Evolutionary conservation across 1,140 invertebrate genomes (phyloP), one percentile per base, ranked within the genome.

Genomic region (Orchestia grillus): DNA sequence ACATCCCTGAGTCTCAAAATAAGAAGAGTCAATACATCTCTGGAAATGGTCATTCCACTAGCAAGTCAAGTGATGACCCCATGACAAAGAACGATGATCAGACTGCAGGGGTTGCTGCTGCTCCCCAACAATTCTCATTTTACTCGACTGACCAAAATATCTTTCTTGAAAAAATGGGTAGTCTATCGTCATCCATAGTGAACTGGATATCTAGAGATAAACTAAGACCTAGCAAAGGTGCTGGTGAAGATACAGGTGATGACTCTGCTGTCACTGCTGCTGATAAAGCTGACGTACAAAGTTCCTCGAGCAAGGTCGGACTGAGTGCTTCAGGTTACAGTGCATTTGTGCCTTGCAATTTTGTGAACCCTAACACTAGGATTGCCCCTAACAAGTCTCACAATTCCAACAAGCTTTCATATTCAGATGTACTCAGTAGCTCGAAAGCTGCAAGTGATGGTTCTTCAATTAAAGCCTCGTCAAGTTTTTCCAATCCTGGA

Each of bases 381-480:
- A 94, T 11, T 44, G 43, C 43, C 4, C 3, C 19, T 94, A 44
- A 44, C 44, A 94, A 94, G 11, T 47, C 92, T 94, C 43, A 4
- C 19, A 44, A 45, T 94, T 94, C 92, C 43, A 94, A 94, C 44
- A 94, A 94, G 44, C 44, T 94, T 11, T 94, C 92, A 6, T 94
- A 94, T 47, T 94, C 92, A 45, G 92, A 94, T 45, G 92, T 94
- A 8, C 92, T 94, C 8, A 94, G 92, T 94, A 94, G 92, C 92
- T 94, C 92, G 36, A 94, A 94, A 47, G 92, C 44, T 45, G 92
- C 44, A 8, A 94, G 44, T 94, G 92, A 47, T 15, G 44, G 19
- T 8, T 87, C 87, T 42, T 44, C 92, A 28, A 91, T 4, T 36
- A 91, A 91, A 42, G 44, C 88, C 41, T 43, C 41, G 41, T 91